Evolutionary conservation across 2,888 invertebrate species (phyloP), one percentile per base, ranked within the genome.

Genomic region (Cheilosia urbana): DNA sequence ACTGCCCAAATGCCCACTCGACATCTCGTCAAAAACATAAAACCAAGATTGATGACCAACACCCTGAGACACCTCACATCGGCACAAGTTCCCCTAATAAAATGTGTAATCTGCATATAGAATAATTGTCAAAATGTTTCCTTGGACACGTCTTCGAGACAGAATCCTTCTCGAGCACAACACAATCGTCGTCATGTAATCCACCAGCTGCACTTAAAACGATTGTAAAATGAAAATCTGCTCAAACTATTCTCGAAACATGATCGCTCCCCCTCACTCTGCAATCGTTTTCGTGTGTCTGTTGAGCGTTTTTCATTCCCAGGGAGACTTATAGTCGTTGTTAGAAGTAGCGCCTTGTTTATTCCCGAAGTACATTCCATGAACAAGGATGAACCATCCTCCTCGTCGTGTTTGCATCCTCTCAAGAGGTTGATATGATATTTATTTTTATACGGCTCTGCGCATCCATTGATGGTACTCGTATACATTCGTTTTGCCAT

Each of bases 131-230:
- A 60, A 62, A 47, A 53, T 78, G 63, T 51, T 62, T 66, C 27
- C 63, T 47, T 24, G 42, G 51, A 55, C 66, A 72, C 37, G 24
- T 71, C 55, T 58, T 66, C 47, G 57, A 69, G 66, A 66, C 68
- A 13, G 19, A 65, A 34, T 83, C 53, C 57, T 42, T 42, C 42
- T 27, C 15, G 60, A 66, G 53, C 47, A 77, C 34, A 82, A 77
- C 58, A 66, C 72, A 83, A 73, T 83, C 63, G 62, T 83, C 63
- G 62, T 51, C 83, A 84, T 84, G 84, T 85, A 85, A 85, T 85
- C 84, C 80, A 66, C 47, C 84, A 80, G 80, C 66, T 85, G 80
- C 66, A 80, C 63, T 80, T 71, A 85, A 85, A 75, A 55, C 34
- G 71, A 85, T 71, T 85, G 75, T 80, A 85, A 85, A 24, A 24